Evolutionary conservation across 2,113 vertebrate species (phyloP).

Genomic region (Suricata suricatta): DNA sequence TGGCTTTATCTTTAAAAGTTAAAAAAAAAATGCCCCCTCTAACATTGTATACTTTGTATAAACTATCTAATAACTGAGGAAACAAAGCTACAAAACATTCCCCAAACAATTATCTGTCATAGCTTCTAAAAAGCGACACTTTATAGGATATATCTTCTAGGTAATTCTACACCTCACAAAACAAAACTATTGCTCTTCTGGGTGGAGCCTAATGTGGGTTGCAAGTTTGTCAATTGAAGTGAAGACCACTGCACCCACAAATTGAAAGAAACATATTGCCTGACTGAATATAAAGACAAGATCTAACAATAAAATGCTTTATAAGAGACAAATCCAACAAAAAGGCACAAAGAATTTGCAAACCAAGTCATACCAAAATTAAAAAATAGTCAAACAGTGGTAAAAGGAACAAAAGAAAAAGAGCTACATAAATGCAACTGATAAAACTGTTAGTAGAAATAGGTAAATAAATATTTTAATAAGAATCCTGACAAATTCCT

Average conservation of each 20-base stretch:
- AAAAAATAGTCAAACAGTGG: background rate
- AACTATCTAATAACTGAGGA: background rate
- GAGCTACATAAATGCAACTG: background rate
- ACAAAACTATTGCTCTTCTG: background rate
- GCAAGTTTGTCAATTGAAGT: background rate
- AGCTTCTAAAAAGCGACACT: background rate
- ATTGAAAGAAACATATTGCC: background rate
- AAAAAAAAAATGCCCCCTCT: background rate
- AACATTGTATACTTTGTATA: background rate
- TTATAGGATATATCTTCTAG: background rate
- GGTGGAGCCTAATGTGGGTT: background rate
- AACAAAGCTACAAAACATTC: background rate
- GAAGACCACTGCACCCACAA: background rate
- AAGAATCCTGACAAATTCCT: background rate
- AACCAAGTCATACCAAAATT: background rate
- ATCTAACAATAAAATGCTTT: background rate
- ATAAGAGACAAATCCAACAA: background rate
- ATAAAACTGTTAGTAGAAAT: conserved; percentile 2
- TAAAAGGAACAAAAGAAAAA: background rate
- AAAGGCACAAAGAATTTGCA: background rate
- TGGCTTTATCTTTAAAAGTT: background rate
- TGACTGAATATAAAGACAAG: background rate
- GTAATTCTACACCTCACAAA: background rate
- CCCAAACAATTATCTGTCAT: background rate
- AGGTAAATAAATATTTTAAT: background rate